Evolutionary conservation across 2,113 vertebrate genomes (phyloP), one percentile per base, ranked within the genome.

Genomic region (Petromus typicus): DNA sequence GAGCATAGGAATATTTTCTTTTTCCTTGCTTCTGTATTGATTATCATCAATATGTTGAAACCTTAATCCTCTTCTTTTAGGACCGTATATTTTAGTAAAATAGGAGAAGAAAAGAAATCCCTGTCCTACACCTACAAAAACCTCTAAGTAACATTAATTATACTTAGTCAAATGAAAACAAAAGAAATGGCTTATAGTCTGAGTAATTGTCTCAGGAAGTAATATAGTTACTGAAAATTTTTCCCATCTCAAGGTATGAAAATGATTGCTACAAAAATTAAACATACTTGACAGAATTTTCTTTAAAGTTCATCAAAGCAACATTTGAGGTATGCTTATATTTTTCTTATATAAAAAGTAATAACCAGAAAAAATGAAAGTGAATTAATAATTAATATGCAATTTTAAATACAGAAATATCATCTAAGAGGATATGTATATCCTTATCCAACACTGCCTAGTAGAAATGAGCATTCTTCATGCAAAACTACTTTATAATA

Each of bases 141-240:
- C 76, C 56, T 82, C 20, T 93, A 94, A 94, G 91, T 27, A 64
- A 92, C 34, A 93, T 51, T 84, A 94, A 87, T 86, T 71, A 0
- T 40, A 13, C 22, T 96, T 93, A 93, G 45, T 94, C 7, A 71
- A 66, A 69, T 67, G 2, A 5, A 94, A 96, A 80, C 40, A 95
- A 96, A 85, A 8, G 81, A 97, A 97, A 97, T 96, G 48, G 32
- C 97, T 82, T 83, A 96, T 97, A 96, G 76, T 97, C 97, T 95
- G 14, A 90, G 56, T 76, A 11, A 92, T 81, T 56, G 87, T 97
- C 84, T 95, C 17, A 40, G 93, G 93, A 81, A 66, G 82, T 97
- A 96, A 93, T 96, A 98, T 78, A 97, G 73, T 98, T 96, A 98
- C 64, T 96, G 96, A 97, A 97, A 97, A 79, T 97, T 96, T 67